Evolutionary conservation across 1,140 invertebrate genomes (phyloP), one percentile per base, ranked within the genome.

Genomic region (Drosophila pachea): DNA sequence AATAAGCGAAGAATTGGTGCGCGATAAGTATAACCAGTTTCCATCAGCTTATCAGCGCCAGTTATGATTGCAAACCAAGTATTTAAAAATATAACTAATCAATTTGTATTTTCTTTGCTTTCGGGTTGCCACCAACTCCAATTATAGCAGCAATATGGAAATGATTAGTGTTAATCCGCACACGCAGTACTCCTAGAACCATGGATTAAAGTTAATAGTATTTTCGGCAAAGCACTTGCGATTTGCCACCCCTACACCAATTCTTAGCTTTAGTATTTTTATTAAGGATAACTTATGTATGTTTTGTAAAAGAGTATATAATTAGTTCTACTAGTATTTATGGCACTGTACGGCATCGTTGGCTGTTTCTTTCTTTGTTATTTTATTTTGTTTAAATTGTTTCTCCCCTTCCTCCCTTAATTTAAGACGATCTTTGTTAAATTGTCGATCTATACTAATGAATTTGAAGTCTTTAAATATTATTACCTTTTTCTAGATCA

Each of bases 91-190:
- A 48, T 32, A 42, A 61, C 56, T 67, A 68, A 72, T 67, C 58
- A n/a, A 11, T 14, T 54, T 16, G 32, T 12, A 67, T 8, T 60
- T 72, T 6, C 12, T 38, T 9, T 36, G 22, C 22, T 22, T 3
- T 22, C 22, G 22, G 22, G 22, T 35, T 7, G 9, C 22, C 42
- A 0, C 35, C 43, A 22, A 22, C 11, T 32, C 16, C 68, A 36
- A 7, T 11, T 7, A 29, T 52, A 73, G 73, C 91, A 94, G 94
- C 87, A 94, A 93, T 61, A 94, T 92, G 70, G 94, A 95, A 89
- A 95, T 95, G 93, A 95, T 95, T 69, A 95, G 94, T 89, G 94
- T 95, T 11, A 95, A 94, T 87, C 94, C 94, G 33, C 92, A 93
- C 58, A 95, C 94, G 32, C 92, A 93, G 11, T 95, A 95, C 86